These are phyloP conservation scores for Coenobita brevimanus DNA, from an alignment of 1,140 invertebrate genomes.

Conservation along the genomic window DNA sequence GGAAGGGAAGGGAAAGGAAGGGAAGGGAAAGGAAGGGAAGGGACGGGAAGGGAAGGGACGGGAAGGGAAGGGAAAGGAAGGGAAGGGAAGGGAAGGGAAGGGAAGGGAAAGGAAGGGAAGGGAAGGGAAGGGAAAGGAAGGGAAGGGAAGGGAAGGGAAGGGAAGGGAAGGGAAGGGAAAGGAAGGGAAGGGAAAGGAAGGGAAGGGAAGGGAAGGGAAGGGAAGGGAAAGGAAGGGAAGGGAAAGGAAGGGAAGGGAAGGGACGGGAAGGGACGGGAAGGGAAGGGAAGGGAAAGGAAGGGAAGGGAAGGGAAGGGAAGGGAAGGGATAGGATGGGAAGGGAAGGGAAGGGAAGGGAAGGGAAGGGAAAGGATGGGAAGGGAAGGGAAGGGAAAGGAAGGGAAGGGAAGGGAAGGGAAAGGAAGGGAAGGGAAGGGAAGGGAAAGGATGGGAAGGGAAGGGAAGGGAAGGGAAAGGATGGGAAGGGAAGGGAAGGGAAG, in stretches of 20 bases:
- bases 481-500: not conserved
- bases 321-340: not conserved
- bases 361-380: not conserved
- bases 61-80: not conserved
- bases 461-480: not conserved
- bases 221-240: slow-evolving; percentile 1
- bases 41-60: no score
- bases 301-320: not conserved
- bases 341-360: not conserved
- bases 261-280: not conserved
- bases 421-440: slow-evolving; percentile 1
- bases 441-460: no score
- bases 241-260: not conserved
- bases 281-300: no score
- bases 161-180: not conserved
- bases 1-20: not conserved
- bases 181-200: no score
- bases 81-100: not conserved
- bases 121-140: not conserved
- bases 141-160: not conserved
- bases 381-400: not conserved
- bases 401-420: not conserved
- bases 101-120: not conserved
- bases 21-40: not conserved
- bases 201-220: no score